These are phyloP conservation scores for Rhingia rostrata DNA, from an alignment of 2,888 invertebrate species.

Conservation along the genomic window DNA sequence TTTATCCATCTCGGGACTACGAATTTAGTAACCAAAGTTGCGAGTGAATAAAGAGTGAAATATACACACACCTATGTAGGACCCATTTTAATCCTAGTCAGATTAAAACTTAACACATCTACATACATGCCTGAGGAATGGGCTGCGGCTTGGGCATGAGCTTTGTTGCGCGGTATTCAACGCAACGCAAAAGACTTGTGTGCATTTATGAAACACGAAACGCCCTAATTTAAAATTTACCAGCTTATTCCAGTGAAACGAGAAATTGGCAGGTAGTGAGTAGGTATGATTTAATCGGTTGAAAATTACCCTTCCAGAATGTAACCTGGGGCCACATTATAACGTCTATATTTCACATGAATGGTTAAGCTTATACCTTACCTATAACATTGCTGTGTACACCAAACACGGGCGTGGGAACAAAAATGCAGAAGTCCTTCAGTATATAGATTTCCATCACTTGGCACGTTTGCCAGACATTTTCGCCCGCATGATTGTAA, in stretches of 20 bases:
- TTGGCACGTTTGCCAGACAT: constrained; percentile 24
- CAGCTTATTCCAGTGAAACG: constrained; percentile 35
- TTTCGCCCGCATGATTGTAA: constrained; percentile 24
- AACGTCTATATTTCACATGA: neutral
- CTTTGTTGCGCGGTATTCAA: neutral
- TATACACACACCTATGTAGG: neutral
- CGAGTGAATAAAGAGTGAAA: neutral
- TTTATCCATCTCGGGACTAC: too few relatives aligned
- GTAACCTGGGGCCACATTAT: neutral
- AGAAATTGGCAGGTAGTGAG: constrained; percentile 39
- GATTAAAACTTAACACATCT: constrained; percentile 34
- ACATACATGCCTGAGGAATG: neutral
- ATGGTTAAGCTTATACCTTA: neutral
- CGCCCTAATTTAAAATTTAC: constrained; percentile 46
- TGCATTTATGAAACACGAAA: constrained; percentile 25
- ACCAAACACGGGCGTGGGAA: neutral
- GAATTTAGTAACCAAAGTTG: neutral
- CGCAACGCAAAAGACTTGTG: neutral
- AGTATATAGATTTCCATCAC: constrained; percentile 16
- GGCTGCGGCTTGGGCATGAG: neutral
- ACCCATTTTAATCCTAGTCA: constrained; percentile 19
- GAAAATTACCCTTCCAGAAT: constrained; percentile 16
- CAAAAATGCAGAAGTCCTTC: neutral
- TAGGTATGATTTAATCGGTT: constrained; percentile 39
- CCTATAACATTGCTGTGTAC: neutral